A percentile compares a stretch with the other conserved stretches of the same genome.
Evolutionary conservation across 2,797 vertebrate species (phyloP).

Genomic region (Myoxocephalus aenaeus): DNA sequence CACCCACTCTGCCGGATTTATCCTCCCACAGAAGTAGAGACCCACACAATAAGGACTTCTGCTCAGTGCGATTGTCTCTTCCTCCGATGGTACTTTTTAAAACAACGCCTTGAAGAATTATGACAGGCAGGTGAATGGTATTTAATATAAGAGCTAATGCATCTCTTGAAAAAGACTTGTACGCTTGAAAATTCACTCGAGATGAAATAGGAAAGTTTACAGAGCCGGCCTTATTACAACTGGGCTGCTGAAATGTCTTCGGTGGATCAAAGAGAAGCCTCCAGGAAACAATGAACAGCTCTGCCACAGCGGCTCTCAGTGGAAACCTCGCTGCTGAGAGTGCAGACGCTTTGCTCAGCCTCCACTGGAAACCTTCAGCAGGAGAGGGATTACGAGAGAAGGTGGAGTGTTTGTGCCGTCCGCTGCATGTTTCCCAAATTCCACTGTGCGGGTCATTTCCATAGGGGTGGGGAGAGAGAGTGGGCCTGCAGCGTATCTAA

Average conservation of each 20-base stretch:
- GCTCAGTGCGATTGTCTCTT: slow-evolving; percentile 53
- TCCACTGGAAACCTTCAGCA: slow-evolving; percentile 69
- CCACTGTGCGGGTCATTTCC: slow-evolving; percentile 88
- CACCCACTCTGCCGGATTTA: slow-evolving; percentile 63
- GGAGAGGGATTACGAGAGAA: slow-evolving; percentile 80
- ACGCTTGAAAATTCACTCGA: slow-evolving; percentile 41
- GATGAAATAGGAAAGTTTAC: slow-evolving; percentile 46
- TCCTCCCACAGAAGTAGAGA: slow-evolving; percentile 64
- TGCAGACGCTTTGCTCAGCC: slow-evolving; percentile 38
- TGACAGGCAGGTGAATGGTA: slow-evolving; percentile 41
- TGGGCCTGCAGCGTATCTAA: slow-evolving; percentile 85
- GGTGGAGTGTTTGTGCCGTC: slow-evolving; percentile 85
- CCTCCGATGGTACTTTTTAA: slow-evolving; percentile 35
- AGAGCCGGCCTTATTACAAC: slow-evolving; percentile 24
- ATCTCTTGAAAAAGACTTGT: slow-evolving; percentile 35
- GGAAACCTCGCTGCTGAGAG: slow-evolving; percentile 33
- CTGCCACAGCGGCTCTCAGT: slow-evolving; percentile 22
- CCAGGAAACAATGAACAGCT: slow-evolving; percentile 41
- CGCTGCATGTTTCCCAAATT: slow-evolving; percentile 88
- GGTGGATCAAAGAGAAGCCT: slow-evolving; percentile 38
- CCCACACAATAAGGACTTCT: slow-evolving; percentile 58
- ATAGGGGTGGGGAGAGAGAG: slow-evolving; percentile 45
- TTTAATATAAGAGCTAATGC: slow-evolving; percentile 37
- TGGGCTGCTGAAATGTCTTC: slow-evolving; percentile 36
- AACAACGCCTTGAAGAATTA: slow-evolving; percentile 32